A percentile compares a stretch with the other conserved stretches of the same genome.
These are phyloP conservation scores for Canis aureus DNA, from an alignment of 2,113 vertebrate genomes.

Conservation along the genomic window DNA sequence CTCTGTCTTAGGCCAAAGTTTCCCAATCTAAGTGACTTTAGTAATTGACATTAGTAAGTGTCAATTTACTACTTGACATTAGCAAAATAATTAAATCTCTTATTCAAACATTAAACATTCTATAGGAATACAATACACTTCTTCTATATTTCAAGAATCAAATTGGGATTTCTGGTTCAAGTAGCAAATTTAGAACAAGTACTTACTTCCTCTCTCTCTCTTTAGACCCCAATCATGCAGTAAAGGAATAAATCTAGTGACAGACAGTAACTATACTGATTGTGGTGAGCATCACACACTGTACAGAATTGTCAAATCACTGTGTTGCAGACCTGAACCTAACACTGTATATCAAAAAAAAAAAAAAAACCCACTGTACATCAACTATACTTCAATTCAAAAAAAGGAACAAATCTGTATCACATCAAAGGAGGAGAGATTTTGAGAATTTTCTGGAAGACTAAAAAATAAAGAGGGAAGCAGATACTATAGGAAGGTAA, in stretches of 20 bases:
- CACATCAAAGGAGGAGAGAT: neutral
- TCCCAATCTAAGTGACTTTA: neutral
- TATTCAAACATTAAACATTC: neutral
- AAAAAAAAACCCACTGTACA: neutral
- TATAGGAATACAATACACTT: neutral
- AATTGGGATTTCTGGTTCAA: conserved; percentile 19
- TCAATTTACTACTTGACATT: too few relatives aligned
- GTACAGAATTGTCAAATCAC: neutral
- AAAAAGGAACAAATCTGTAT: neutral
- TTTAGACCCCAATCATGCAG: neutral
- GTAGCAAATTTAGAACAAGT: conserved; percentile 29
- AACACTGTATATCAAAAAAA: neutral
- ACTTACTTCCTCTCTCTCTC: neutral
- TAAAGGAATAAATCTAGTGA: neutral
- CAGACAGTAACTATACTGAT: neutral
- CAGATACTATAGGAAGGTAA: neutral
- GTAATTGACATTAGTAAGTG: too few relatives aligned
- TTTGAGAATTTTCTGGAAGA: conserved; percentile 9
- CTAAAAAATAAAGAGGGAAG: neutral
- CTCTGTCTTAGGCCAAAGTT: neutral
- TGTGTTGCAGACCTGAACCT: neutral
- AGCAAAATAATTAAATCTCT: conserved; percentile 32
- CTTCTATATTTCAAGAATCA: neutral
- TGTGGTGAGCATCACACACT: neutral
- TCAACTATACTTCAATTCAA: neutral